These are phyloP conservation scores for Gerris buenoi DNA, from an alignment of 1,140 invertebrate species.

Conservation along the genomic window DNA sequence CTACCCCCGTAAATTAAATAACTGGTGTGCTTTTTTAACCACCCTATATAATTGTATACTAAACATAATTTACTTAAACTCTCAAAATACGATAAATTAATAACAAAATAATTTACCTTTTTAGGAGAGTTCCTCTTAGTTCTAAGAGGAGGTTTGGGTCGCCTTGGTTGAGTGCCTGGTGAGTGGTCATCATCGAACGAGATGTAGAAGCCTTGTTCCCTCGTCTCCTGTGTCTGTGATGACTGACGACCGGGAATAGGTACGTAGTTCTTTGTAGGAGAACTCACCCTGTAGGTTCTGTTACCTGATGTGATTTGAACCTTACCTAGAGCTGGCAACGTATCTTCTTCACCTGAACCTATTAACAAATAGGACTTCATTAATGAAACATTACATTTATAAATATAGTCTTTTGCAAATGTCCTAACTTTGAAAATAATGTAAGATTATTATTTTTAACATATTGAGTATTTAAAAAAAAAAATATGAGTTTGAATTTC, in stretches of 20 bases:
- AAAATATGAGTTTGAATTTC: no score
- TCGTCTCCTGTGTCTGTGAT: slow-evolving; percentile 29
- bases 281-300: slow-evolving; percentile 72
- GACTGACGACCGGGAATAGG: slow-evolving; percentile 48
- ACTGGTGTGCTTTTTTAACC: no score
- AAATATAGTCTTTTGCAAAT: no score
- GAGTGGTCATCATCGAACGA: slow-evolving; percentile 68
- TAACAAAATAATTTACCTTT: no score
- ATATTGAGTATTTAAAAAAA: background rate
- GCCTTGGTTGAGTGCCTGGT: slow-evolving; percentile 40
- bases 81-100: no score
- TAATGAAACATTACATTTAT: no score
- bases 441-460: background rate
- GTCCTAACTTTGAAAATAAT: no score
- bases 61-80: no score
- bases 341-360: slow-evolving; percentile 34
- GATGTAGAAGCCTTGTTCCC: slow-evolving; percentile 89
- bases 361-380: background rate
- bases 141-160: slow-evolving; percentile 71
- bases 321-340: slow-evolving; percentile 47
- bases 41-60: no score
- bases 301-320: slow-evolving; percentile 73
- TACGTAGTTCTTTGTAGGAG: slow-evolving; percentile 54
- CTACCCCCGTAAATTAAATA: no score
- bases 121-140: slow-evolving; percentile 59